Base-by-base conservation (phyloP, 2,797 vertebrate species). In the Zenarchopterus dispar region DNA sequence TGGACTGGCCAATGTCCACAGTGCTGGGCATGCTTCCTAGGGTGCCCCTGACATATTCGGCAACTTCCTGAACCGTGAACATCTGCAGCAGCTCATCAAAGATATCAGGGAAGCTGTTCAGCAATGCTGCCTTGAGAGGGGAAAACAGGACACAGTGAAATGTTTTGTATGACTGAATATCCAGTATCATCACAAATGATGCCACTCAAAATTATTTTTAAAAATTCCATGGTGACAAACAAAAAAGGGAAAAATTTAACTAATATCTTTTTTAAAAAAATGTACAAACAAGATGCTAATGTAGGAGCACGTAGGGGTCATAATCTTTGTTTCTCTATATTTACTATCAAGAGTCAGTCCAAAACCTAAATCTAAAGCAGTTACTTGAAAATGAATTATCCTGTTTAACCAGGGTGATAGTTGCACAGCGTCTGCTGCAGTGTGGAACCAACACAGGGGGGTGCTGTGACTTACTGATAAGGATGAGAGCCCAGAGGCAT, bases 1-100 rank as follows among this genome's bases (percentile, higher is more conserved):
- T 97, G 0, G 97, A 98, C 79, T 99, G 97, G n/a, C 97, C 97
- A 0, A 98, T 97, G 89, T 99, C 97, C 21, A 99, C 96, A 0
- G 97, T 99, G 77, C 97, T 99, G 85, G 97, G 97, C 95, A 99
- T 97, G 92, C 98, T 99, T 65, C 97, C 97, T 65, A 99, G 91
- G 0, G 97, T 99, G 13, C 97, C 97, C 46, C 97, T 87, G 76
- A 99, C 97, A 23, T 99, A 98, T 86, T 99, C 97, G 0, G 97
- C 98, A 8, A 99, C 98, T 82, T 99, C 97, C 88, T 98, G 96
- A 70, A 99, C 96, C 0, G 97, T 96, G 92, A 99, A 99, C 98
- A 99, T 99, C 90, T 98, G 97, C 80, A 99, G 88, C 80, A 99
- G 94, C 91, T 99, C 98, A 0, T 99, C 98, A 65, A 99, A 99